Evolutionary conservation across 1,140 invertebrate genomes (phyloP).

Genomic region (Panagrolaimus sp.): DNA sequence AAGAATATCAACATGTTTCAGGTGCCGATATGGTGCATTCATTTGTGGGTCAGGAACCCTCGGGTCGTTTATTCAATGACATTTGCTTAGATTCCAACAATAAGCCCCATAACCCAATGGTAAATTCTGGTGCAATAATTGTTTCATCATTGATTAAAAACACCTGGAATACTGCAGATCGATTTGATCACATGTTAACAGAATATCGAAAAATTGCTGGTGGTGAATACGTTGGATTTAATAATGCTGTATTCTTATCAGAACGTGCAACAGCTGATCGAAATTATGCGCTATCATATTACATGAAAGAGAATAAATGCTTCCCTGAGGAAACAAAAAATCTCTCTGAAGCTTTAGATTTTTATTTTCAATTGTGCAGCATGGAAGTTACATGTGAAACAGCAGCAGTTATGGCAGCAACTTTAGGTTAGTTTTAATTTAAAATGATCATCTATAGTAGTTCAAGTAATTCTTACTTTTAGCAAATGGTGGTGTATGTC

Average conservation of each 20-base stretch:
- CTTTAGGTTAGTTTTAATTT: slow-evolving; percentile 64
- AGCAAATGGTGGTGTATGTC: slow-evolving; percentile 73
- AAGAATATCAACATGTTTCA: too few species aligned
- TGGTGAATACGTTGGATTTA: slow-evolving; percentile 29
- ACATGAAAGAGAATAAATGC: slow-evolving; percentile 79
- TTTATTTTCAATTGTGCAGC: slow-evolving; percentile 93
- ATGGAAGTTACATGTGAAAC: slow-evolving; percentile 88
- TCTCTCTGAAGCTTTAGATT: slow-evolving; percentile 80
- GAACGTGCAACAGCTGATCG: slow-evolving; percentile 90
- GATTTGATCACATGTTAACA: slow-evolving; percentile 62
- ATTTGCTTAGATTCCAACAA: slow-evolving; percentile 74
- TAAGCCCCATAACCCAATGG: slow-evolving; percentile 89
- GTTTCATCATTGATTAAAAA: slow-evolving; percentile 61
- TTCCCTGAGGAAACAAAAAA: slow-evolving; percentile 21
- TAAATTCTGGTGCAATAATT: slow-evolving; percentile 92
- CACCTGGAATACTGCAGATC: slow-evolving; percentile 40
- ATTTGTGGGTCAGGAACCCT: slow-evolving; percentile 90
- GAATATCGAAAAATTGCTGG: slow-evolving; percentile 60
- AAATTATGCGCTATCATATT: slow-evolving; percentile 93
- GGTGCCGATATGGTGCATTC: slow-evolving; percentile 58
- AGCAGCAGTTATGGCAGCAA: slow-evolving; percentile 83
- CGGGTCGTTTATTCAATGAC: slow-evolving; percentile 91
- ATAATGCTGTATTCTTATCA: slow-evolving; percentile 69
- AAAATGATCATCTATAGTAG: too few species aligned
- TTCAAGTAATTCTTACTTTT: too few species aligned